A percentile compares a stretch with the other conserved stretches of the same genome.
These are phyloP conservation scores for Alligator mississippiensis DNA, from an alignment of 2,113 vertebrate genomes.

Conservation along the genomic window DNA sequence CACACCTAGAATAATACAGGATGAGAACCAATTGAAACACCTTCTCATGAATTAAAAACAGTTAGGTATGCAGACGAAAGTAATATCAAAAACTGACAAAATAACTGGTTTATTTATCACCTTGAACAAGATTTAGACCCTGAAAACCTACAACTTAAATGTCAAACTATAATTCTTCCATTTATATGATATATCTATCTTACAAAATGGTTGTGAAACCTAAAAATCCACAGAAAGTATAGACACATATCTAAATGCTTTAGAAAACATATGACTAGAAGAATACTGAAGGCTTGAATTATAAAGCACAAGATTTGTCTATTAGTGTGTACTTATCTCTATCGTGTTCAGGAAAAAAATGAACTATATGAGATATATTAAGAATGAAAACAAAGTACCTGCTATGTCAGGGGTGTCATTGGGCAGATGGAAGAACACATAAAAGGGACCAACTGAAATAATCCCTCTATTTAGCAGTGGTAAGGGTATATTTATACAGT, in stretches of 20 bases:
- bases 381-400: background rate
- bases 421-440: background rate
- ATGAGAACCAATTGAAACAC: background rate
- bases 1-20: background rate
- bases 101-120: background rate
- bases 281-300: background rate
- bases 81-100: background rate
- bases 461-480: background rate
- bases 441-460: background rate
- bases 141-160: background rate
- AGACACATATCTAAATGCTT: background rate
- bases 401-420: background rate
- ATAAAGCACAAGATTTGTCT: background rate
- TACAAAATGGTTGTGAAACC: background rate
- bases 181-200: background rate
- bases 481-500: no score
- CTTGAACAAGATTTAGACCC: background rate
- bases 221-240: background rate
- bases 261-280: background rate
- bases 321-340: background rate
- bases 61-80: background rate
- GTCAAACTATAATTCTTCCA: background rate
- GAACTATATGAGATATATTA: background rate
- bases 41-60: background rate
- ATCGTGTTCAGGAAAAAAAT: background rate